A percentile compares a stretch with the other conserved stretches of the same genome.
Evolutionary conservation across 1,140 invertebrate genomes (phyloP).

Genomic region (Sitodiplosis mosellana): DNA sequence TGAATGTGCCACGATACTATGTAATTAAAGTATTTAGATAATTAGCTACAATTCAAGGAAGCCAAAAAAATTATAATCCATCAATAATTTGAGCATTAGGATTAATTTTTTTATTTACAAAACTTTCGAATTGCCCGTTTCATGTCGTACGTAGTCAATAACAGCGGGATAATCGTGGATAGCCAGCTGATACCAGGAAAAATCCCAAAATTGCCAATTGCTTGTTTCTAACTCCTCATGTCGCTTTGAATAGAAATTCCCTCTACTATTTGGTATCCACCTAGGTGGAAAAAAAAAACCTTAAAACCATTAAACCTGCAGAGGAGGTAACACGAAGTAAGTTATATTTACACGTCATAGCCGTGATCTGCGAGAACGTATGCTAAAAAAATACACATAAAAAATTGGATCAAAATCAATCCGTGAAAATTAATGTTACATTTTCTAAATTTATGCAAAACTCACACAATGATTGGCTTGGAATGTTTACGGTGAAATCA

Average conservation of each 20-base stretch:
- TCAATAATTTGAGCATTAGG: too few species aligned
- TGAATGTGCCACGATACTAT: slow-evolving; percentile 44
- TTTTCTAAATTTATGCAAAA: slow-evolving; percentile 35
- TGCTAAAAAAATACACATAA: slow-evolving; percentile 36
- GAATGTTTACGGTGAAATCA: slow-evolving; percentile 30
- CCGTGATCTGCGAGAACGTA: slow-evolving; percentile 48
- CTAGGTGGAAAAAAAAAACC: slow-evolving; percentile 35
- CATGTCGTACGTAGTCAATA: slow-evolving; percentile 40
- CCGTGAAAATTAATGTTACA: slow-evolving; percentile 40
- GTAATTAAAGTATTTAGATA: too few species aligned
- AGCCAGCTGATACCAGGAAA: slow-evolving; percentile 54
- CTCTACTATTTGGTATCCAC: slow-evolving; percentile 22
- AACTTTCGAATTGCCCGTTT: slow-evolving; percentile 30
- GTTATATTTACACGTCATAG: slow-evolving; percentile 53
- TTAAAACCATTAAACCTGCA: too few species aligned
- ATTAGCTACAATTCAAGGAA: too few species aligned
- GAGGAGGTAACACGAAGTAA: slow-evolving; percentile 28
- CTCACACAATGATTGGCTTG: slow-evolving; percentile 41
- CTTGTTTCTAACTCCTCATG: slow-evolving; percentile 36
- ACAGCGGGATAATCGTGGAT: slow-evolving; percentile 44
- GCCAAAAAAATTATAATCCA: too few species aligned
- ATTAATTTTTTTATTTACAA: too few species aligned
- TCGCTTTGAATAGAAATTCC: slow-evolving; percentile 38
- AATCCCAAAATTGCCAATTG: slow-evolving; percentile 28
- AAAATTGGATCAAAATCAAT: slow-evolving; percentile 31